Conservation (phyloP, 1,140 invertebrate genomes). For the Zaprionus lachaisei region DNA sequence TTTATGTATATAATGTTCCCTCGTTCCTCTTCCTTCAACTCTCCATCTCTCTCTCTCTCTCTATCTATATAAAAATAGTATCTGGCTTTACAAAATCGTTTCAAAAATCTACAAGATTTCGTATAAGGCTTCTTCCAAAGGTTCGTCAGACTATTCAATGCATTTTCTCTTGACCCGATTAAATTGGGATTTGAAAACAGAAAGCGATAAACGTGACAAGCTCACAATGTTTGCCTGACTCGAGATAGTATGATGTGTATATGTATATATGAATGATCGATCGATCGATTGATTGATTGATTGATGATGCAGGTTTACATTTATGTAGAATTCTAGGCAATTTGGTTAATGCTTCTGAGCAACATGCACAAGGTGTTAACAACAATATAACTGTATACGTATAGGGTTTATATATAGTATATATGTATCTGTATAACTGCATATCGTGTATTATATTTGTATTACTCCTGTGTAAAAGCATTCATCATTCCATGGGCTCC, state of each 20-base stretch:
- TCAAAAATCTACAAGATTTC: conserved; percentile 65
- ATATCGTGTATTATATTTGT: neutral
- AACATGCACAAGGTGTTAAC: conserved; percentile 41
- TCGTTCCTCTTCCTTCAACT: conserved; percentile 9
- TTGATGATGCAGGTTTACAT: conserved; percentile 24
- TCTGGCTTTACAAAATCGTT: conserved; percentile 47
- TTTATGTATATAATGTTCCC: conserved; percentile 8
- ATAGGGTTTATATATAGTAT: conserved; percentile 1
- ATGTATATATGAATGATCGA: conserved; percentile 11
- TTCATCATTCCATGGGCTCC: neutral
- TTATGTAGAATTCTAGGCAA: conserved; percentile 49
- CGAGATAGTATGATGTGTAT: conserved; percentile 4
- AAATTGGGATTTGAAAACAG: conserved; percentile 1
- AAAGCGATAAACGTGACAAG: conserved; percentile 12
- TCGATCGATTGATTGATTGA: conserved; percentile 10
- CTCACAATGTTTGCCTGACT: conserved; percentile 28
- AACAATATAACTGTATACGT: conserved; percentile 7
- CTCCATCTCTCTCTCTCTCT: conserved; percentile 21
- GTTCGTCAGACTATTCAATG: conserved; percentile 72
- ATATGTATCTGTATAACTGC: conserved; percentile 9
- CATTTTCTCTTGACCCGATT: conserved; percentile 27
- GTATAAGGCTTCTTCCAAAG: conserved; percentile 47
- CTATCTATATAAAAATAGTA: conserved; percentile 57
- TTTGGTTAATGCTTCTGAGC: conserved; percentile 54
- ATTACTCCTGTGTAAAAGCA: conserved; percentile 17